Base-by-base conservation (phyloP, 2,888 invertebrate genomes). In the Pecten maximus region DNA sequence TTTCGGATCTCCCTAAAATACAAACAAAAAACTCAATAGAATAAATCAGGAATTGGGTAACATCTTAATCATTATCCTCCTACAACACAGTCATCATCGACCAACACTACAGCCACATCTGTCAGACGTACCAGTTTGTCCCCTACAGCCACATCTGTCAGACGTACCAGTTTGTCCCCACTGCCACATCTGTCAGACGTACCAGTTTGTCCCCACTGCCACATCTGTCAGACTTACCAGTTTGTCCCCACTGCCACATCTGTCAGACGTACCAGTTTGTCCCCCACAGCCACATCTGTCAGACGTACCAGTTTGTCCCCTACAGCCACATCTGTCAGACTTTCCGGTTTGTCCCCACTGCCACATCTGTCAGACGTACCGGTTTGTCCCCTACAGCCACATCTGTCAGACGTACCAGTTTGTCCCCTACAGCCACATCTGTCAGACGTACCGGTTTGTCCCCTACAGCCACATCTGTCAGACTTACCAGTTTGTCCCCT, bases 401-500 rank as follows among this genome's bases (percentile, higher is more conserved):
- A 74, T 74, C 35, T 12, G 35, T 35, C 74, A 74, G 74, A 74
- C 74, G 28, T 35, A 91, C 60, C 60, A 23, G 19, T 60, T 60
- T 28, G 74, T 74, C 74, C 0, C 28, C 74, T 10, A 74, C 74
- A 35, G 74, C 74, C 74, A 74, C 74, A 6, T n/a, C n/a, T n/a
- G n/a, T n/a, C n/a, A n/a, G n/a, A n/a, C n/a, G n/a, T n/a, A n/a
- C n/a, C n/a, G n/a, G n/a, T n/a, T n/a, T n/a, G n/a, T n/a, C n/a
- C n/a, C n/a, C n/a, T n/a, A 74, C 74, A 15, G 74, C 74, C 12
- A 74, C 74, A 74, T 74, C 35, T 12, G 35, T 35, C 74, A 74
- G 74, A 74, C 74, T 74, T 35, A 91, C 60, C 60, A 23, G 19
- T 60, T 60, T 28, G 74, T 74, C 74, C 0, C 28, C 74, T 10